Base-by-base conservation (phyloP, 2,113 vertebrate genomes). In the Ranitomeya variabilis region DNA sequence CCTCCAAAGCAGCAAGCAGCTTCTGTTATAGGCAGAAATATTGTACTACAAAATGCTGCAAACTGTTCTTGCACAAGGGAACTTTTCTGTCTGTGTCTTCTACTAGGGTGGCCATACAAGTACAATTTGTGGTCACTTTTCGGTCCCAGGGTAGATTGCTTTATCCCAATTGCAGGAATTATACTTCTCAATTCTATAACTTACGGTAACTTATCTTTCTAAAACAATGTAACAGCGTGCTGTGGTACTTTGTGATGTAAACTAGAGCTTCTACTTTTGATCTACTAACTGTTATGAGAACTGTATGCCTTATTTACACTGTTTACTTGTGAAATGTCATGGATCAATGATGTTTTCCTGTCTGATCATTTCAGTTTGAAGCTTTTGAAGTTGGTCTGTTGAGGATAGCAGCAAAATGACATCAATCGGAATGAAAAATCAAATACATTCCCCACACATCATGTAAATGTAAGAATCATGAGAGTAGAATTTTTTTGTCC, bases 361-460 rank as follows among this genome's bases (percentile, higher is more conserved):
- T 83, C 64, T 83, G 60, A 83, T 67, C 37, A 9, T n/a, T 21
- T 83, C 31, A 52, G 64, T 82, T 82, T 82, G 80, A 82, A 21
- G 80, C 81, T 67, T 83, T 83, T 62, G 83, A 85, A 85, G 64
- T 73, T 71, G 67, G 54, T 55, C 83, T 57, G 37, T 73, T 57
- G 83, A 57, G 66, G 15, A 85, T 57, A 23, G 37, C 66, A 73
- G 14, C 82, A 85, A 52, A 85, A 85, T 85, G 7, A 67, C 66
- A 85, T 85, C 83, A 85, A 85, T 85, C 55, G 55, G 83, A 85
- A 85, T 85, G 23, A 85, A 71, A 31, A 73, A 85, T 85, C 83
- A 85, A 85, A 85, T 71, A 5, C n/a, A 71, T 73, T 71, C 19
- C 69, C 51, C 23, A 21, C 52, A 73, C 55, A 73, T 71, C 21